Evolutionary conservation across 2,797 vertebrate species (phyloP), one percentile per base, ranked within the genome.

Genomic region (Aldrovandia affinis): DNA sequence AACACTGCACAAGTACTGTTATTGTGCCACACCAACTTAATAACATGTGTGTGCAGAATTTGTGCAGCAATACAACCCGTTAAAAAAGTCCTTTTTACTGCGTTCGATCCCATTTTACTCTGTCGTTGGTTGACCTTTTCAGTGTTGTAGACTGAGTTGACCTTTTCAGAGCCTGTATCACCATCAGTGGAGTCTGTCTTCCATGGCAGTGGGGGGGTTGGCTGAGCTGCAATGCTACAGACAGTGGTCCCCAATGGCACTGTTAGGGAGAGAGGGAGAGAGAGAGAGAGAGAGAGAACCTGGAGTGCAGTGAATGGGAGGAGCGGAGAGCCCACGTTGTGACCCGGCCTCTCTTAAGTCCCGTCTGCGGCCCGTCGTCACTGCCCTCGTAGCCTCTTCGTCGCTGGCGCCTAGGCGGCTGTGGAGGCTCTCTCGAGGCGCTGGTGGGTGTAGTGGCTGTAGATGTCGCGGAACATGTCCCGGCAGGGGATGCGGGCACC

Each of bases 391-490:
- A 33, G 33, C 68, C 36, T 73, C 63, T 33, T 68, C 63, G 5
- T 33, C 63, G 77, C 87, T 78, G 75, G 8, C 81, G 85, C 12
- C 0, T 57, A 30, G 50, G 44, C 39, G 22, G 77, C 70, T 68
- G 68, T 83, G 50, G 44, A 33, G 22, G 77, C 70, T 68, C 77
- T 83, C 83, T 80, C 88, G 87, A 78, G 86, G 86, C 86, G 88
- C 82, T 90, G 87, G 82, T 83, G 86, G 86, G 86, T 86, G 90
- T 96, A 96, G 78, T 78, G 28, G 0, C 93, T 84, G 89, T 98
- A 97, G 81, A 95, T 87, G 0, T 95, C 92, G 61, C 96, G 90
- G 86, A 98, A 98, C 92, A 98, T 96, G 87, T 96, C 94, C 47
- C 52, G 91, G 92, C 97, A 98, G 6, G 91, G 0, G 5, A 98